These are phyloP conservation scores for Tamias sibiricus DNA, from an alignment of 2,113 vertebrate species.

Conservation along the genomic window DNA sequence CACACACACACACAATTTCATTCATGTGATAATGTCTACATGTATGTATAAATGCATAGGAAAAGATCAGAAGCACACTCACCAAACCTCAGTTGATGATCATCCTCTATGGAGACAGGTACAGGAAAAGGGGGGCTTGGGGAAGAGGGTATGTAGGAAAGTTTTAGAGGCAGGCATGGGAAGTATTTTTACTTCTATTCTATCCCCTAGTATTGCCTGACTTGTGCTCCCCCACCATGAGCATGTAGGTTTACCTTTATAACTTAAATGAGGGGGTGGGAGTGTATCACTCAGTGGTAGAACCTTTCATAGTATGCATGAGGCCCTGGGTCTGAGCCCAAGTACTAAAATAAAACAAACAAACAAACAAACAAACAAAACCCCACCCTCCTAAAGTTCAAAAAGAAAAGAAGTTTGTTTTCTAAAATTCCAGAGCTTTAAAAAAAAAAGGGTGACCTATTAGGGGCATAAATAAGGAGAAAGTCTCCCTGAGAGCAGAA, in stretches of 20 bases:
- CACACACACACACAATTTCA: neutral
- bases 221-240: neutral
- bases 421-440: neutral
- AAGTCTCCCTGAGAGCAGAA: neutral
- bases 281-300: neutral
- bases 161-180: no score
- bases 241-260: neutral
- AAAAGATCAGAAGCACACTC: neutral
- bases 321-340: neutral
- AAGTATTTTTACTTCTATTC: neutral
- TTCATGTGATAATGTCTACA: neutral
- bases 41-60: neutral
- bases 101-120: fast-evolving
- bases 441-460: neutral
- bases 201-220: neutral
- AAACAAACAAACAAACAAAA: no score
- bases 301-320: neutral
- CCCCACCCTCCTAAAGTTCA: neutral
- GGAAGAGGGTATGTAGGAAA: neutral
- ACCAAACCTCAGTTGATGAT: no score
- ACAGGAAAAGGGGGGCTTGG: fast-evolving
- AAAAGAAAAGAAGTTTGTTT: neutral
- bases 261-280: neutral
- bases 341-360: neutral
- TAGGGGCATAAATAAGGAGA: neutral